A percentile compares a stretch with the other conserved stretches of the same genome.
Conservation (phyloP, 2,113 vertebrate species). For the Sitta europaea region DNA sequence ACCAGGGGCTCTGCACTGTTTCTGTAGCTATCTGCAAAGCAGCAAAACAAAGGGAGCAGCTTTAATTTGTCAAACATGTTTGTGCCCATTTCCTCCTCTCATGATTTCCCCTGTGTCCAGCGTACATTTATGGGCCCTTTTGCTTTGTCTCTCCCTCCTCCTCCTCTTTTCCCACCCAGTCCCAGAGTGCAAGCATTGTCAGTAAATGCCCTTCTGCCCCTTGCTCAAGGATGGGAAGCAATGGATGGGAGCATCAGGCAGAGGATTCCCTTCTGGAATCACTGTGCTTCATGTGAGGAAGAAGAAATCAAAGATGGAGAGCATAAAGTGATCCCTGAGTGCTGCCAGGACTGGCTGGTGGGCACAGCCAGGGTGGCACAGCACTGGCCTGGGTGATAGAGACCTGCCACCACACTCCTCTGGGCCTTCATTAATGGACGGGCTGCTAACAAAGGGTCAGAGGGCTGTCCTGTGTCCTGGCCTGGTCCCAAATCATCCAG, state of each 20-base stretch:
- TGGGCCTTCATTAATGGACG: background rate
- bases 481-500: background rate
- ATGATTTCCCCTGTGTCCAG: background rate
- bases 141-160: background rate
- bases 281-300: background rate
- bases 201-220: background rate
- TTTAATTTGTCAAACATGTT: constrained; percentile 28
- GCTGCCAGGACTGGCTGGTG: background rate
- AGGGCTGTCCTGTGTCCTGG: background rate
- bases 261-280: background rate
- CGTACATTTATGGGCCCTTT: fast-evolving
- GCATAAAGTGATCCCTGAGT: background rate
- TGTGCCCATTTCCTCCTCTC: background rate
- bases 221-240: background rate
- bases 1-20: background rate
- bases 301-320: background rate
- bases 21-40: constrained; percentile 53
- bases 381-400: background rate
- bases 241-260: background rate
- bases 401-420: background rate
- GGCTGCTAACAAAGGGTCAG: background rate
- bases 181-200: fast-evolving
- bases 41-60: constrained; percentile 44
- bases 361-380: background rate
- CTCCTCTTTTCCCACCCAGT: background rate